A percentile compares a stretch with the other conserved stretches of the same genome.
Conservation (phyloP, 2,888 invertebrate genomes). For the Thumatha senex region DNA sequence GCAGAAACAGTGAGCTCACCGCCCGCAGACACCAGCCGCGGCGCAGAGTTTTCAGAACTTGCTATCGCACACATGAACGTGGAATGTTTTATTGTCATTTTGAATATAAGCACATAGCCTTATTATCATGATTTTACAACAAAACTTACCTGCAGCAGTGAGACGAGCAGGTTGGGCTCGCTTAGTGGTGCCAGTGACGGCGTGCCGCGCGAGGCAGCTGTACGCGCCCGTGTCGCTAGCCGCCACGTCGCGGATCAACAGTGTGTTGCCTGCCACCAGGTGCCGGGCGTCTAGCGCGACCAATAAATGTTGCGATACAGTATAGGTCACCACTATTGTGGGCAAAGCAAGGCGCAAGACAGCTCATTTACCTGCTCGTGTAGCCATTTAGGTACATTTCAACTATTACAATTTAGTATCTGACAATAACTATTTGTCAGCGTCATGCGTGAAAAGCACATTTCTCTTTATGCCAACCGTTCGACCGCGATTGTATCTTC, state of each 20-base stretch:
- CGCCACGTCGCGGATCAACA: slow-evolving; percentile 61
- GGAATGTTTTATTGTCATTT: no score
- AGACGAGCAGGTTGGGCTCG: slow-evolving; percentile 85
- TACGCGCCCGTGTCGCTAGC: slow-evolving; percentile 86
- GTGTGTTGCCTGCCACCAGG: slow-evolving; percentile 54
- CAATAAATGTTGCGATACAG: no score
- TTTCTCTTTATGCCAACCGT: neutral
- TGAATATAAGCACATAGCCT: no score
- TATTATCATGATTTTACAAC: no score
- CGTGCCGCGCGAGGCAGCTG: slow-evolving; percentile 87
- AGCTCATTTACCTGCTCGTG: neutral
- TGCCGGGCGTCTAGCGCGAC: slow-evolving; percentile 57
- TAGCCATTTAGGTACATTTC: no score
- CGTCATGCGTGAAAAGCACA: no score
- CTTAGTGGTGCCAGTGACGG: slow-evolving; percentile 85
- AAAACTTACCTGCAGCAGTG: slow-evolving; percentile 82
- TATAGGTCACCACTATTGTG: neutral
- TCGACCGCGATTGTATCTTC: slow-evolving; percentile 6
- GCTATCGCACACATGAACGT: no score
- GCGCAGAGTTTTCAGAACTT: slow-evolving; percentile 71
- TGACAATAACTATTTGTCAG: neutral
- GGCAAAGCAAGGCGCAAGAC: neutral
- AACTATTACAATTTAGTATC: neutral
- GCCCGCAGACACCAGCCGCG: slow-evolving; percentile 80
- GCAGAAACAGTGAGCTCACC: slow-evolving; percentile 78